Base-by-base conservation (phyloP, 2,888 invertebrate genomes). In the Fragum sueziense region DNA sequence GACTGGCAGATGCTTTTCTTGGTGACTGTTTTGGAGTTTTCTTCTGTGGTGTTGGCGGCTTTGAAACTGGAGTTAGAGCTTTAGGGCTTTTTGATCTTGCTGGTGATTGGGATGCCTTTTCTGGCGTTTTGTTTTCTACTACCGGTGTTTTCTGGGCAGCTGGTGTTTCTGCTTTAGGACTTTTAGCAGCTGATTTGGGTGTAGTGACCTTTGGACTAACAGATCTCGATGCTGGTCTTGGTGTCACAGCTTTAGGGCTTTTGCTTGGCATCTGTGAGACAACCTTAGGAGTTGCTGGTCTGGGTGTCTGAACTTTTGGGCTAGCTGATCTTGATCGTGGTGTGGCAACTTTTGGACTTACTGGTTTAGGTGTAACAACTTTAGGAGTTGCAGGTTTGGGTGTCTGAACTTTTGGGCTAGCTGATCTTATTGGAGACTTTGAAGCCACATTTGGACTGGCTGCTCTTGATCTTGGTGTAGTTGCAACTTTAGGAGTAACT, bases 271-370 rank as follows among this genome's bases (percentile, higher is more conserved):
- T 80, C 6, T 79, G 80, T 57, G 76, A 75, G 37, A 70, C 74
- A 65, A 84, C 47, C 51, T 71, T 86, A 20, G 83, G 80, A 41
- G 80, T 85, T 67, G 74, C 70, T 70, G 71, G 31, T 47, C 67
- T 81, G n/a, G 76, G 65, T 3, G 77, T 80, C 57, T 61, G 52
- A 20, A 61, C 65, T 51, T 68, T 84, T 29, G 76, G 81, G 72
- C 54, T 80, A 1, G 77, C 76, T 59, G 80, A 14, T 33, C 37
- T 70, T 52, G 80, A 6, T n/a, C 33, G 51, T 52, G 84, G 79
- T 33, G 80, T 84, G 59, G 72, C 70, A 59, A 62, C 37, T 47
- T 71, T 81, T 20, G 76, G 67, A 11, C 74, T 69, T 17, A 69
- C 67, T 72, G 57, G 33, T 57, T 41, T 75, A 22, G 80, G 82